Evolutionary conservation across 2,113 vertebrate genomes (phyloP).

Genomic region (Salvelinus namaycush): DNA sequence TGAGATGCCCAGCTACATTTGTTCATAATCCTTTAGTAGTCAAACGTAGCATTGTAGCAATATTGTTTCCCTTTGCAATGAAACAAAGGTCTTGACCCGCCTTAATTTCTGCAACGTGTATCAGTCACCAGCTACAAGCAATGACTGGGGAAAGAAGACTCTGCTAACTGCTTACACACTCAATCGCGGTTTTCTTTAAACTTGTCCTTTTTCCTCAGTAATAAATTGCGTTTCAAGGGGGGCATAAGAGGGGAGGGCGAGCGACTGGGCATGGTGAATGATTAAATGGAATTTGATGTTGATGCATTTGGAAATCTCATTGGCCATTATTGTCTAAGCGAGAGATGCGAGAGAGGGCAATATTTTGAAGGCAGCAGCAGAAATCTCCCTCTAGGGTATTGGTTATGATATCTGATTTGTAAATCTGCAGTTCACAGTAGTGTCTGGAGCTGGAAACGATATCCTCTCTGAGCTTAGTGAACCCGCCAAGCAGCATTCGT

Average conservation of each 20-base stretch:
- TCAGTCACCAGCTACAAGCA: background rate
- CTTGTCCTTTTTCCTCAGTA: slow-evolving; percentile 54
- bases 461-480: too few relatives aligned
- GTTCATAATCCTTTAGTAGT: background rate
- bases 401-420: background rate
- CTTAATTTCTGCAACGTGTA: background rate
- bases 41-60: background rate
- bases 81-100: background rate
- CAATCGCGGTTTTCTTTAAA: slow-evolving; percentile 62
- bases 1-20: background rate
- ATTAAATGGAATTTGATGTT: slow-evolving; percentile 71
- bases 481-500: background rate
- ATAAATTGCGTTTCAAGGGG: slow-evolving; percentile 59
- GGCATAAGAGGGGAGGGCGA: background rate
- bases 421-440: background rate
- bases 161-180: slow-evolving; percentile 36
- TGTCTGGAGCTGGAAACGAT: background rate
- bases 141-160: slow-evolving; percentile 16
- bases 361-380: slow-evolving; percentile 6
- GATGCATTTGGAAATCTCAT: slow-evolving; percentile 60
- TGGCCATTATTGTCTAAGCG: slow-evolving; percentile 54
- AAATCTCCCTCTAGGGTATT: background rate
- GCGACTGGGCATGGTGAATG: slow-evolving; percentile 22
- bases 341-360: slow-evolving; percentile 18
- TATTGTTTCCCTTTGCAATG: background rate